Base-by-base conservation (phyloP, 2,113 vertebrate genomes). In the Psittacara wagleri region DNA sequence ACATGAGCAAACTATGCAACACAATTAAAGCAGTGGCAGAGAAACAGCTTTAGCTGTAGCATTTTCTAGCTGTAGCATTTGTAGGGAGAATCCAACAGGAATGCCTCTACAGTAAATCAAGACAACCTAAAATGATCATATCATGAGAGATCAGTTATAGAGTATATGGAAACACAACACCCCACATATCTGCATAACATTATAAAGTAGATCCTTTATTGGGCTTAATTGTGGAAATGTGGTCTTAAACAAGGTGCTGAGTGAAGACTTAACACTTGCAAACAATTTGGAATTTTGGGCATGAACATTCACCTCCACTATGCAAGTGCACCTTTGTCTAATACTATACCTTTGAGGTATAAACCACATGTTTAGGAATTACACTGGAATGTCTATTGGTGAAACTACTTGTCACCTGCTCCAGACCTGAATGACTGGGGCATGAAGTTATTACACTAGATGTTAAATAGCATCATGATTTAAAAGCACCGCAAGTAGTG, bases 281-380 rank as follows among this genome's bases (percentile, higher is more conserved):
- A 84, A 49, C 28, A 73, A 28, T 13, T 11, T n/a, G 0, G 4
- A 29, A 41, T 57, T 63, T 33, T 76, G 19, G n/a, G 23, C 22
- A 9, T 33, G 17, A 94, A 85, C 15, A 7, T 23, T 48, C 39
- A 35, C 10, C 18, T 57, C 46, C 25, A 44, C 18, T 13, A 46
- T 7, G 2, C 1, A 2, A 7, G 0, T 18, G 66, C 39, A 57
- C 4, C 7, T 11, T 0, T 31, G 6, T 41, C 6, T 0, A n/a
- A 14, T 25, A 52, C 6, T 10, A 46, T 13, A 11, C 0, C 1
- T 9, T 14, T 44, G 17, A 23, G 59, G 61, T 1, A 52, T 10
- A 87, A 72, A 39, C 7, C 20, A 33, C 13, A 8, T 31, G 6
- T 27, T 62, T 13, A 31, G 29, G 9, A 76, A 72, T 39, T 43